Conservation (phyloP, 2,888 invertebrate species). For the Smittia sp. region DNA sequence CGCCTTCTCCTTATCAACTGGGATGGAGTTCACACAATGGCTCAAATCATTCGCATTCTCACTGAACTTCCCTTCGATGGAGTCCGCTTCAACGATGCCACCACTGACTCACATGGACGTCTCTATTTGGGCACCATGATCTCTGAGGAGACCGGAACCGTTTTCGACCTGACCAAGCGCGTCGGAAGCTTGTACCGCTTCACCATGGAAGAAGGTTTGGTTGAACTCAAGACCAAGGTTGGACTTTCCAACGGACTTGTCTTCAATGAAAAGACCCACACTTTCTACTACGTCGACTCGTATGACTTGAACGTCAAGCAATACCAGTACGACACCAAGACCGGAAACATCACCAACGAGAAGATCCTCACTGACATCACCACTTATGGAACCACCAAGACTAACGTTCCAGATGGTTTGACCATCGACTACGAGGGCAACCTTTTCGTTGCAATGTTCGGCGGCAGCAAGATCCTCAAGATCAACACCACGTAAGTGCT, state of each 20-base stretch:
- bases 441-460: constrained; percentile 23
- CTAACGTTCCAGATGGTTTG: constrained; percentile 17
- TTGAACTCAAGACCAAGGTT: constrained; percentile 19
- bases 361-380: constrained; percentile 11
- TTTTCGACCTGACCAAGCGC: constrained; percentile 3
- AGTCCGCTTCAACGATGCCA: constrained; percentile 25
- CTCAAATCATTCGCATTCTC: constrained; percentile 15
- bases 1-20: constrained; percentile 21
- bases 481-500: constrained; percentile 13
- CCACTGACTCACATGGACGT: constrained; percentile 15
- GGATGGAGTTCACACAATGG: constrained; percentile 30
- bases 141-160: neutral
- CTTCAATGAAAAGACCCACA: neutral
- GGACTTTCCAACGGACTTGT: constrained; percentile 35
- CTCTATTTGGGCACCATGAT: constrained; percentile 29
- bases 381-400: neutral
- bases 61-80: neutral
- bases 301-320: constrained; percentile 28
- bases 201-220: constrained; percentile 17
- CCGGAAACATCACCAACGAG: constrained; percentile 15
- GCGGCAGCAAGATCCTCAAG: constrained; percentile 17
- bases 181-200: constrained; percentile 20
- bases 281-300: constrained; percentile 15
- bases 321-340: constrained; percentile 17
- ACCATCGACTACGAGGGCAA: neutral